phyloP scores from a whole-genome alignment of 1,140 invertebrate species.

The Caenorhabditis latens region DNA sequence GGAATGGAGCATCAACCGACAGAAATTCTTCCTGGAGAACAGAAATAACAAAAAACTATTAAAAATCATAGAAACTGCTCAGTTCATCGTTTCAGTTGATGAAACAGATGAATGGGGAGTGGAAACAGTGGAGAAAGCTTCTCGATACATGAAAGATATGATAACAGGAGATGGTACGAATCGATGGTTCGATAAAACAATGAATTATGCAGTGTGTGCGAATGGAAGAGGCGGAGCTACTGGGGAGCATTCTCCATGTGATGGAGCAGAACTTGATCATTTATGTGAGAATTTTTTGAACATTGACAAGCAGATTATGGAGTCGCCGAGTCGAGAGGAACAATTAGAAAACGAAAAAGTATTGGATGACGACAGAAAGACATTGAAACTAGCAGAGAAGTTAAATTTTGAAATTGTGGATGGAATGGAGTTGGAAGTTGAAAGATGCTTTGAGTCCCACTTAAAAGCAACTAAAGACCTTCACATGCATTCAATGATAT shows the following conservation, averaged over 20 bases:
- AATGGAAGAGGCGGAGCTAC: constrained; percentile 94
- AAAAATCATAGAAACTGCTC: constrained; percentile 66
- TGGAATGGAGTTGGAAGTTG: constrained; percentile 65
- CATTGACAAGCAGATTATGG: constrained; percentile 66
- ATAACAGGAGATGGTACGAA: constrained; percentile 95
- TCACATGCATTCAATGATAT: constrained; percentile 69
- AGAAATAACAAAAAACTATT: constrained; percentile 63
- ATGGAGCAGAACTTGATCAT: constrained; percentile 65
- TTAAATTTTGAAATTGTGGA: constrained; percentile 51
- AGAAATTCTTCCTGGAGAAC: constrained; percentile 69
- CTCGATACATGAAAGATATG: constrained; percentile 78
- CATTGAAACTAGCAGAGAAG: constrained; percentile 31
- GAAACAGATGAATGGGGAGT: constrained; percentile 58
- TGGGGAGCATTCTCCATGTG: constrained; percentile 88
- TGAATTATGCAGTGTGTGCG: constrained; percentile 95
- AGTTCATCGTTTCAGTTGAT: constrained; percentile 64
- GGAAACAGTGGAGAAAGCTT: constrained; percentile 48
- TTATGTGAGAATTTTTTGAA: constrained; percentile 70
- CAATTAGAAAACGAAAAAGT: constrained; percentile 1
- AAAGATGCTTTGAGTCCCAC: constrained; percentile 64
- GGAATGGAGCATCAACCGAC: constrained; percentile 67
- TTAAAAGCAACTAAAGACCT: constrained; percentile 56
- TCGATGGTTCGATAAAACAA: constrained; percentile 93
- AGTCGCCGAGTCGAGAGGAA: constrained; percentile 40
- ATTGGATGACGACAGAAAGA: background rate